A percentile compares a stretch with the other conserved stretches of the same genome.
These are phyloP conservation scores for Ptychochromis oligacanthus DNA, from an alignment of 2,113 vertebrate genomes.

Conservation along the genomic window DNA sequence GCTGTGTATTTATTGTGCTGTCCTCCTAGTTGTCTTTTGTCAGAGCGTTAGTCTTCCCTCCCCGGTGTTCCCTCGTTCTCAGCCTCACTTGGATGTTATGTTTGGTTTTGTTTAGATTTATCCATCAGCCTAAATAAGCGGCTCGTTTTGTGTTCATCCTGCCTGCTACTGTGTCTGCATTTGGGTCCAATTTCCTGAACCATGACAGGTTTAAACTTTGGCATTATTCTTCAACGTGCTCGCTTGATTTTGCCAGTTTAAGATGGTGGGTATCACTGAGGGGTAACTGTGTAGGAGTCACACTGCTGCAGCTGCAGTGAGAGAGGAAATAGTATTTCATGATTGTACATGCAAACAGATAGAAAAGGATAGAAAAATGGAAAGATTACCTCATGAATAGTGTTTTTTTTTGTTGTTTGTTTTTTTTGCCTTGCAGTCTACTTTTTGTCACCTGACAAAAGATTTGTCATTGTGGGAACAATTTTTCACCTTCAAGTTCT, in stretches of 20 bases:
- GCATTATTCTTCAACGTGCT: neutral
- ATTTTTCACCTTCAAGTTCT: neutral
- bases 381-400: neutral
- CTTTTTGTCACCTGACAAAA: neutral
- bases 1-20: no score
- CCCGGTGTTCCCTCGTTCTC: no score
- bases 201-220: neutral
- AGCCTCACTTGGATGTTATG: no score
- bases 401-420: neutral
- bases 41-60: no score
- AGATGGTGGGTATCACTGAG: no score
- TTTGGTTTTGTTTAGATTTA: no score
- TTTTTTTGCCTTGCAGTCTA: neutral
- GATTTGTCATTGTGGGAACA: neutral
- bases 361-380: neutral
- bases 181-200: no score
- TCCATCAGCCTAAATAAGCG: no score
- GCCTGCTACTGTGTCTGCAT: no score
- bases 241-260: neutral
- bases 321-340: conserved; percentile 18
- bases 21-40: no score
- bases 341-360: neutral
- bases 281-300: neutral
- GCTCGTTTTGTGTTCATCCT: no score
- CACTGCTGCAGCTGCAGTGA: neutral